Percentiles rank a stretch among this genome's conserved stretches.
phyloP scores from a whole-genome alignment of 2,888 invertebrate genomes.

The Neocrepidodera transversa region DNA sequence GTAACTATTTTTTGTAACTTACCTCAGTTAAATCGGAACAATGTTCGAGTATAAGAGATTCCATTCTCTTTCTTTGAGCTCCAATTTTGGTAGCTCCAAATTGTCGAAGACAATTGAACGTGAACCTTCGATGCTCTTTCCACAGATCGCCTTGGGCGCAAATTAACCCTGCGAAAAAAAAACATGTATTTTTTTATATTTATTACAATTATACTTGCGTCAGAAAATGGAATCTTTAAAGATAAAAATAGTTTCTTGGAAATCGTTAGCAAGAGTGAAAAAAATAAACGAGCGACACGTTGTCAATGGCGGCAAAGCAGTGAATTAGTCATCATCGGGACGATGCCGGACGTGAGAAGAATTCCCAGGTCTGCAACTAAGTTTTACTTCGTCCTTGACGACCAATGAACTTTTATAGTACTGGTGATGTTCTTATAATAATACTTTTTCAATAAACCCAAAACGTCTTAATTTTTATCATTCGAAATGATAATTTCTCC shows the following conservation, averaged over 20 bases:
- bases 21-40: constrained; percentile 70
- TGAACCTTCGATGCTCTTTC: constrained; percentile 82
- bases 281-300: constrained; percentile 1
- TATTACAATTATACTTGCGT: neutral
- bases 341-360: constrained; percentile 42
- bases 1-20: constrained; percentile 37
- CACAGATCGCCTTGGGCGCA: constrained; percentile 82
- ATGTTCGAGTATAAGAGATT: constrained; percentile 69
- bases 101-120: constrained; percentile 74
- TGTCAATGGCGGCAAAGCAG: constrained; percentile 34
- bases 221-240: constrained; percentile 17
- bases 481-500: too few relatives aligned
- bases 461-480: too few relatives aligned
- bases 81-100: constrained; percentile 76
- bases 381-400: constrained; percentile 22
- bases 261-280: constrained; percentile 31
- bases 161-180: constrained; percentile 72
- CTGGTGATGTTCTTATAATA: too few relatives aligned
- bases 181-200: neutral
- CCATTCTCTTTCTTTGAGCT: constrained; percentile 66
- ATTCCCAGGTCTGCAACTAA: constrained; percentile 36
- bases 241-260: constrained; percentile 25
- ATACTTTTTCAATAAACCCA: too few relatives aligned
- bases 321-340: constrained; percentile 42
- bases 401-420: constrained; percentile 21